These are phyloP conservation scores for Toxostoma redivivum DNA, from an alignment of 2,113 vertebrate species.

Conservation along the genomic window DNA sequence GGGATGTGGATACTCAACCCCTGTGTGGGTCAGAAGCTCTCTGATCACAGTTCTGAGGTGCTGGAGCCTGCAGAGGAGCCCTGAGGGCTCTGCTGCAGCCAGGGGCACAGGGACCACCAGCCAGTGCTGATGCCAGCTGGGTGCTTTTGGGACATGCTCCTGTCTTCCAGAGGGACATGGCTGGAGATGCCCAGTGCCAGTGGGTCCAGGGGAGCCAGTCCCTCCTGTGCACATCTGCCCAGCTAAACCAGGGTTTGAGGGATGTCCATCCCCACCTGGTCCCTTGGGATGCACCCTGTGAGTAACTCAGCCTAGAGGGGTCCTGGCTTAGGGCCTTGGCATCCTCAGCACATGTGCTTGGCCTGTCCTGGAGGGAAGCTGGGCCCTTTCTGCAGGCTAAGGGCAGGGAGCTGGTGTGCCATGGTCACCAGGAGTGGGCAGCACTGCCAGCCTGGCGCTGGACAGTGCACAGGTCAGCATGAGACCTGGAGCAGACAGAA, in stretches of 20 bases:
- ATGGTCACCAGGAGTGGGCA: not conserved
- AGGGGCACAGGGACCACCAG: not conserved
- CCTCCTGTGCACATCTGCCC: not conserved
- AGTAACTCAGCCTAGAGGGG: not conserved
- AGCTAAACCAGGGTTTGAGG: not conserved
- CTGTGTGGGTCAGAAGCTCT: not conserved
- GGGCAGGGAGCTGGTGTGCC: not conserved
- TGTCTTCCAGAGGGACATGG: not conserved
- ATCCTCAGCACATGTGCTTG: not conserved
- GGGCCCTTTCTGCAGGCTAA: not conserved
- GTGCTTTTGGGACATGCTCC: not conserved
- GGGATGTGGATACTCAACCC: accelerated
- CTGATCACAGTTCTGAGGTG: not conserved
- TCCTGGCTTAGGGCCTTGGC: not conserved
- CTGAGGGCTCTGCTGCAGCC: not conserved
- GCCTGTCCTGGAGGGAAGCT: not conserved
- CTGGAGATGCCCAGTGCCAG: not conserved
- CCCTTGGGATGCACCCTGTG: not conserved
- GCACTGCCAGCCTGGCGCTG: accelerated
- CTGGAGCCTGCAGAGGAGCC: not conserved
- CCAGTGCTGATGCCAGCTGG: not conserved
- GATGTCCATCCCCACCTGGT: not conserved
- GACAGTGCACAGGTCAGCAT: not conserved
- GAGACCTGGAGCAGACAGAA: not conserved
- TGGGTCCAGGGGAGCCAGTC: not conserved